phyloP scores from a whole-genome alignment of 2,113 vertebrate genomes.

The Tenrec ecaudatus region DNA sequence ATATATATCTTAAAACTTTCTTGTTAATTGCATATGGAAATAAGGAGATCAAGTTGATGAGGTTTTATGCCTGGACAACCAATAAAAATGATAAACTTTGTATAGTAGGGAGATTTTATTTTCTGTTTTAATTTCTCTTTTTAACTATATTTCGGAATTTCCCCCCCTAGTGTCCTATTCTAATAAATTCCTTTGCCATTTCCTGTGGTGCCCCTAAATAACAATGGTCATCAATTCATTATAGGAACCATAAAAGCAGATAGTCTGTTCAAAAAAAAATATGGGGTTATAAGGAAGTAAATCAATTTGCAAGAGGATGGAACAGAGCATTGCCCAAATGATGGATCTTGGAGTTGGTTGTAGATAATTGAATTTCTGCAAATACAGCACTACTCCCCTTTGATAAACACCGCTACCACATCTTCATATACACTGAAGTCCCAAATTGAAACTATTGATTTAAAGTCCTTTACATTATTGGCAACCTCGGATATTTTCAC shows the following conservation, averaged over 20 bases:
- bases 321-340: neutral
- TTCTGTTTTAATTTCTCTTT: neutral
- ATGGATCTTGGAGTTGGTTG: neutral
- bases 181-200: neutral
- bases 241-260: neutral
- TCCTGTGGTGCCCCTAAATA: neutral
- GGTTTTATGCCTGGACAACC: neutral
- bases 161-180: neutral
- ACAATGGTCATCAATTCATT: slow-evolving; percentile 16
- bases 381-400: neutral
- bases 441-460: slow-evolving; percentile 44
- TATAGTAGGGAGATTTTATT: neutral
- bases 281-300: neutral
- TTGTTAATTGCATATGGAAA: neutral
- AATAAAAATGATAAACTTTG: neutral
- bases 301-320: slow-evolving; percentile 15
- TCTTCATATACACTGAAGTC: neutral
- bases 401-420: slow-evolving; percentile 28
- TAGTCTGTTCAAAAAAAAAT: slow-evolving; percentile 49
- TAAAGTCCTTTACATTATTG: slow-evolving; percentile 52
- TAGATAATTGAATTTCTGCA: slow-evolving; percentile 35
- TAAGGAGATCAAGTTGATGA: neutral
- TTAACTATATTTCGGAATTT: slow-evolving; percentile 21
- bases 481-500: slow-evolving; percentile 3
- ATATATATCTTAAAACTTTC: neutral